phyloP scores from a whole-genome alignment of 2,888 invertebrate genomes.

The Didymodactylos carnosus region DNA sequence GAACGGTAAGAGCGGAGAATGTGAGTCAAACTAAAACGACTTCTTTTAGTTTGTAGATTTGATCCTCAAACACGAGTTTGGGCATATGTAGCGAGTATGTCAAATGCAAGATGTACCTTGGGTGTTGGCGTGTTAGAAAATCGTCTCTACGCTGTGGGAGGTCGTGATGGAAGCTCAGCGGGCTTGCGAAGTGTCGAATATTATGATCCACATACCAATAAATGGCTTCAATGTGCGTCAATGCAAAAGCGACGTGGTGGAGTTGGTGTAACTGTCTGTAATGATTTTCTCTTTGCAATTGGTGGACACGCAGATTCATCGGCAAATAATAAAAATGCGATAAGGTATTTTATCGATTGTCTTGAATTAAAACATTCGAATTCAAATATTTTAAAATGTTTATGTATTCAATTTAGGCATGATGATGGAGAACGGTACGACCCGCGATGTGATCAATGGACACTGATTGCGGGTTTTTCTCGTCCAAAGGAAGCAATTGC shows the following conservation, averaged over 20 bases:
- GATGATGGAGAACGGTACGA: conserved; percentile 38
- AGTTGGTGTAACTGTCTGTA: conserved; percentile 67
- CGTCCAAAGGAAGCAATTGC: conserved; percentile 65
- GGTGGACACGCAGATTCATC: conserved; percentile 65
- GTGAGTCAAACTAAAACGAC: no score
- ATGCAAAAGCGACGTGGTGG: conserved; percentile 69
- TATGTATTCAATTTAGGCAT: no score
- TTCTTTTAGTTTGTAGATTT: no score
- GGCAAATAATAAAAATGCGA: conserved; percentile 55
- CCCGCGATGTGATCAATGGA: conserved; percentile 61
- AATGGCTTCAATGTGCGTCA: conserved; percentile 63
- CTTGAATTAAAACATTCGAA: no score
- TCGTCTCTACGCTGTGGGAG: conserved; percentile 65
- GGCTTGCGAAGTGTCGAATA: conserved; percentile 74
- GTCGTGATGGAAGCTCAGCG: conserved; percentile 61
- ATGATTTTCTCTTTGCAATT: conserved; percentile 68
- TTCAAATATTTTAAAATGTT: no score
- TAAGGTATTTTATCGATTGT: no score
- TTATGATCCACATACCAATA: conserved; percentile 56
- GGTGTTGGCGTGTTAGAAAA: conserved; percentile 47
- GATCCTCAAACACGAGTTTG: conserved; percentile 48
- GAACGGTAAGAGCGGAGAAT: no score
- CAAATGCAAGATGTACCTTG: conserved; percentile 45
- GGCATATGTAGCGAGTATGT: conserved; percentile 48
- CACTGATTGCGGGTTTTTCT: conserved; percentile 58